Percentiles rank a stretch among this genome's conserved stretches.
Evolutionary conservation across 2,113 vertebrate species (phyloP).

Genomic region (Dicaeum eximium): DNA sequence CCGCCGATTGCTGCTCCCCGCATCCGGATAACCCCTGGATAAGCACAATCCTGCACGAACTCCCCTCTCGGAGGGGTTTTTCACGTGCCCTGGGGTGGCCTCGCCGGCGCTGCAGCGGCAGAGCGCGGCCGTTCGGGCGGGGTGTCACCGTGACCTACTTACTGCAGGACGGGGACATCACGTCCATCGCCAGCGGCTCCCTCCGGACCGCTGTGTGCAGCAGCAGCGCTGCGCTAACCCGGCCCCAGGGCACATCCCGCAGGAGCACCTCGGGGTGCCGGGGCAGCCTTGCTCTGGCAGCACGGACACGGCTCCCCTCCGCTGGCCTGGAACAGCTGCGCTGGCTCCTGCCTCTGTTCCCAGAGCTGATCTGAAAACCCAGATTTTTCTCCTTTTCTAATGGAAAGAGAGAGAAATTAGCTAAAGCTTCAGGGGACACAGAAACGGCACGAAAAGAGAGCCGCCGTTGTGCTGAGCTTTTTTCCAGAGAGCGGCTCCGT

Average conservation of each 20-base stretch:
- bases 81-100: neutral
- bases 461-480: neutral
- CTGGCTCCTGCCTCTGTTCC: neutral
- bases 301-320: neutral
- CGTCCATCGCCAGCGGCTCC: neutral
- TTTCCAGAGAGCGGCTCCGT: neutral
- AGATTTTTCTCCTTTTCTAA: neutral
- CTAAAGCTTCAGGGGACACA: neutral
- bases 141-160: constrained; percentile 27
- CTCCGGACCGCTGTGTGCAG: neutral
- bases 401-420: neutral
- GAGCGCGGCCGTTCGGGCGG: neutral
- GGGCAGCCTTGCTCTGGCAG: neutral
- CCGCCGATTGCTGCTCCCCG: neutral
- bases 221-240: neutral
- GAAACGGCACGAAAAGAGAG: neutral
- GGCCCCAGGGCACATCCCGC: neutral
- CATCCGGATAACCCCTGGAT: neutral
- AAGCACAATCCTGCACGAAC: fast-evolving
- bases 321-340: neutral
- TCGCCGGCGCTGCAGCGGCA: fast-evolving
- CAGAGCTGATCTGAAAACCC: constrained; percentile 36
- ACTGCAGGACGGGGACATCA: neutral
- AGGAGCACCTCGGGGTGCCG: neutral
- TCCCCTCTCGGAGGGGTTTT: neutral